Evolutionary conservation across 2,888 invertebrate genomes (phyloP).

Genomic region (Xestobium rufovillosum): DNA sequence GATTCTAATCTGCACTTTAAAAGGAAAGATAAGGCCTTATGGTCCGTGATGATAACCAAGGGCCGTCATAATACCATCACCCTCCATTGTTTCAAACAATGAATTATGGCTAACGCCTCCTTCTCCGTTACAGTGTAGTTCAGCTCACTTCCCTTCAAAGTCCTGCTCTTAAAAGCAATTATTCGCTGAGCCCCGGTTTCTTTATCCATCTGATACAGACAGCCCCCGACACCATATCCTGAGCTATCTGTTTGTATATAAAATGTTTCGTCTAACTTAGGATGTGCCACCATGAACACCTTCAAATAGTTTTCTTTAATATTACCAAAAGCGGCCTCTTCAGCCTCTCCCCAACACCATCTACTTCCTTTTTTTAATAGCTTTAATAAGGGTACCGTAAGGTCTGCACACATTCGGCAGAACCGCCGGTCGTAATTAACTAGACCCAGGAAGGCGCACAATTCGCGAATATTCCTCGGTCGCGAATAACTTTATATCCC

Average conservation of each 20-base stretch:
- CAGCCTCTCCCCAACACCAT: slow-evolving; percentile 8
- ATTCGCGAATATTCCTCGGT: too few relatives aligned
- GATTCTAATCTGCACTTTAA: slow-evolving; percentile 6
- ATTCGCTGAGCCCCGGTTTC: slow-evolving; percentile 3
- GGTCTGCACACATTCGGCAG: slow-evolving; percentile 2
- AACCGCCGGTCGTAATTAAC: slow-evolving; percentile 10
- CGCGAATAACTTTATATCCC: too few relatives aligned
- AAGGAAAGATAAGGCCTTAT: slow-evolving; percentile 8
- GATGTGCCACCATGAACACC: slow-evolving; percentile 7
- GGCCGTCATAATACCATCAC: not conserved
- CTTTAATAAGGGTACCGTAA: slow-evolving; percentile 4
- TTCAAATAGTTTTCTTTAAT: slow-evolving; percentile 11
- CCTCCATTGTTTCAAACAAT: slow-evolving; percentile 6
- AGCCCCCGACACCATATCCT: slow-evolving; percentile 16
- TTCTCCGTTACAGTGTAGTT: slow-evolving; percentile 12
- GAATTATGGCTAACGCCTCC: slow-evolving; percentile 10
- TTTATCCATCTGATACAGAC: slow-evolving; percentile 9
- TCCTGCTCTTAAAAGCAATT: slow-evolving; percentile 10
- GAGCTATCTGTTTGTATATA: slow-evolving; percentile 11
- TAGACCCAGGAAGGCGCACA: slow-evolving; percentile 9
- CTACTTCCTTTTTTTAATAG: slow-evolving; percentile 8
- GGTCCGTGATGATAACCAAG: slow-evolving; percentile 7
- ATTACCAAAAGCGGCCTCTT: slow-evolving; percentile 4
- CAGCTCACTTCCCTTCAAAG: slow-evolving; percentile 7
- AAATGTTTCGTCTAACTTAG: slow-evolving; percentile 4